A percentile compares a stretch with the other conserved stretches of the same genome.
Evolutionary conservation across 2,797 vertebrate species (phyloP).

Genomic region (Gymnothorax javanicus): DNA sequence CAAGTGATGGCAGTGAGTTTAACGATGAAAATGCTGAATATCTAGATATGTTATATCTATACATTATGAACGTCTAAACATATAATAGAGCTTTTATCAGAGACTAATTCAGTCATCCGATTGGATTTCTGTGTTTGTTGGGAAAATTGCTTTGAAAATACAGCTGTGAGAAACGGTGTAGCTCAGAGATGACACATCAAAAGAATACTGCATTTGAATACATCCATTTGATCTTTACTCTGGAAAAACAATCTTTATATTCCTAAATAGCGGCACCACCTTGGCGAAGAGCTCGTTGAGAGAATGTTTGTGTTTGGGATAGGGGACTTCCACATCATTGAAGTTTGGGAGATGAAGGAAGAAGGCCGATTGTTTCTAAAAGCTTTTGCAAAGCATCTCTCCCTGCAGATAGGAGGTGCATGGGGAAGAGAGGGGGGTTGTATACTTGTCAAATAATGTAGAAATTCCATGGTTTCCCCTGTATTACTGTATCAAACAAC

Average conservation of each 20-base stretch:
- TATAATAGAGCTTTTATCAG: background rate
- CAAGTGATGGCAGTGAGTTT: too few relatives aligned
- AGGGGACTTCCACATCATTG: background rate
- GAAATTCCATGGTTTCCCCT: background rate
- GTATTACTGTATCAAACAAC: background rate
- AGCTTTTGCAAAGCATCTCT: background rate
- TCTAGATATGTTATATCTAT: too few relatives aligned
- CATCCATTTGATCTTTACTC: background rate
- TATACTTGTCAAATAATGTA: background rate
- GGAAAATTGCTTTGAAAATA: background rate
- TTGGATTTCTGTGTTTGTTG: background rate
- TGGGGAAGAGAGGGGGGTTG: background rate
- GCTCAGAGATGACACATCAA: background rate
- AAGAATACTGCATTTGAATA: background rate
- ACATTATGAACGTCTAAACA: background rate
- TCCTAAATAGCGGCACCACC: background rate
- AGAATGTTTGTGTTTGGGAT: background rate
- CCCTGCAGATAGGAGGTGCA: background rate
- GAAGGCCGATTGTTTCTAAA: background rate
- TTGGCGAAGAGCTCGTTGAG: background rate
- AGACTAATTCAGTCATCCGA: background rate
- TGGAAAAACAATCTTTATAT: background rate
- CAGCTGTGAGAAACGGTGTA: background rate
- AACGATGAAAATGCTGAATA: too few relatives aligned
- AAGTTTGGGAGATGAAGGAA: background rate